These are phyloP conservation scores for Anser brachyrhynchus DNA, from an alignment of 2,113 vertebrate genomes.

Conservation along the genomic window DNA sequence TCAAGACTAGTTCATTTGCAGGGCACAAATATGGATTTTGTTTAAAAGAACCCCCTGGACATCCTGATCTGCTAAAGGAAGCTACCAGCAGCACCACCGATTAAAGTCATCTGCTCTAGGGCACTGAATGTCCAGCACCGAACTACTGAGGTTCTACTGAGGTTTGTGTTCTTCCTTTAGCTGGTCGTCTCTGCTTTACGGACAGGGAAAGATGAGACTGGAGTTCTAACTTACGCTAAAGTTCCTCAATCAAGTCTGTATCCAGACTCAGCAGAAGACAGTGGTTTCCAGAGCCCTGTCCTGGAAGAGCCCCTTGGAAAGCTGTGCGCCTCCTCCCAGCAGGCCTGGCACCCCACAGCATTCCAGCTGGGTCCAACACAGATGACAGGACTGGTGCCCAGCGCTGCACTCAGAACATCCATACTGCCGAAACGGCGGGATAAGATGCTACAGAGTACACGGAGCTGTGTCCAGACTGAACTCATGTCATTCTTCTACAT, in stretches of 20 bases:
- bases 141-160: too few relatives aligned
- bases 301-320: not conserved
- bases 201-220: not conserved
- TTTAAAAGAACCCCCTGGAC: not conserved
- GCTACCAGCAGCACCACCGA: not conserved
- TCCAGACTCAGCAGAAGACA: not conserved
- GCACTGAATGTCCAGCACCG: not conserved
- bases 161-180: not conserved
- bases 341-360: rapidly evolving
- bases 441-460: rapidly evolving
- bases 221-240: not conserved
- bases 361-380: not conserved
- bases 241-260: not conserved
- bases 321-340: rapidly evolving
- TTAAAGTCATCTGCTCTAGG: rapidly evolving
- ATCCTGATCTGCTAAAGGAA: not conserved
- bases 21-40: too few relatives aligned
- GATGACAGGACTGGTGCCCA: rapidly evolving
- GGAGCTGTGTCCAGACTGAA: not conserved
- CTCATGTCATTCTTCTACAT: rapidly evolving
- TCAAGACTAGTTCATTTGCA: not conserved
- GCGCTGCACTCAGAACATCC: rapidly evolving
- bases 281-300: not conserved
- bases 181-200: not conserved
- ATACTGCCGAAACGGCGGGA: not conserved